Conservation (phyloP, 2,113 vertebrate species). For the Halichoeres trimaculatus region DNA sequence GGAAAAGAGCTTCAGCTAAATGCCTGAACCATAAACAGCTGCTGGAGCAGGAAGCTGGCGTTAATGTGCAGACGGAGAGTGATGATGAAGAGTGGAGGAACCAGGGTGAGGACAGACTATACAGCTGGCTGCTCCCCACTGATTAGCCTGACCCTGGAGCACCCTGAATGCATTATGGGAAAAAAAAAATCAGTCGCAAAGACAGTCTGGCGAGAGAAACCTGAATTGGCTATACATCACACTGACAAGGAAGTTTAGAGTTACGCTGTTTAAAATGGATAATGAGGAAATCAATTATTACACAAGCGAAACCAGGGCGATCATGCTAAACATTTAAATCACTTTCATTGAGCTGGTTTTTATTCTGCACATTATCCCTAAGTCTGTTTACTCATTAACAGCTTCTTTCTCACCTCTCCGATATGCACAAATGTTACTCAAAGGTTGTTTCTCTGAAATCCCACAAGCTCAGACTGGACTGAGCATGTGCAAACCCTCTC, state of each 20-base stretch:
- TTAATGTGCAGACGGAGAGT: conserved; percentile 38
- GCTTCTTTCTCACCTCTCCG: background rate
- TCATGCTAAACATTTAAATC: background rate
- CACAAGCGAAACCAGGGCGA: background rate
- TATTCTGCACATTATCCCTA: background rate
- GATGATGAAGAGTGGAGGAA: conserved; percentile 23
- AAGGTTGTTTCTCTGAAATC: conserved; percentile 12
- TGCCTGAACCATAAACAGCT: conserved; percentile 33
- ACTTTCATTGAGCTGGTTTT: conserved; percentile 2
- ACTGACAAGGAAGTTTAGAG: conserved; percentile 11
- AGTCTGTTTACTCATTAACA: background rate
- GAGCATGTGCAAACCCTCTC: conserved; percentile 15
- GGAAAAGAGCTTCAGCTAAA: conserved; percentile 24
- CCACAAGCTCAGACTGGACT: background rate
- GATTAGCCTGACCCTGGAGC: conserved; percentile 48
- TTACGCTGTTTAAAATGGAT: conserved; percentile 27
- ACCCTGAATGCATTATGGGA: conserved; percentile 38
- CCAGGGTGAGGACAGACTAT: conserved; percentile 12
- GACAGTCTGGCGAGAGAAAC: conserved; percentile 11
- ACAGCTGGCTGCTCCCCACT: conserved; percentile 43
- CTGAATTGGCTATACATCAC: conserved; percentile 7
- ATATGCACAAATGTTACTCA: conserved; percentile 5
- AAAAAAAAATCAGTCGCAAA: conserved; percentile 23
- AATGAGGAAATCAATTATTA: conserved; percentile 29
- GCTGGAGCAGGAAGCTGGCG: conserved; percentile 35